A percentile compares a stretch with the other conserved stretches of the same genome.
phyloP scores from a whole-genome alignment of 2,797 vertebrate species.

The Esox lucius region DNA sequence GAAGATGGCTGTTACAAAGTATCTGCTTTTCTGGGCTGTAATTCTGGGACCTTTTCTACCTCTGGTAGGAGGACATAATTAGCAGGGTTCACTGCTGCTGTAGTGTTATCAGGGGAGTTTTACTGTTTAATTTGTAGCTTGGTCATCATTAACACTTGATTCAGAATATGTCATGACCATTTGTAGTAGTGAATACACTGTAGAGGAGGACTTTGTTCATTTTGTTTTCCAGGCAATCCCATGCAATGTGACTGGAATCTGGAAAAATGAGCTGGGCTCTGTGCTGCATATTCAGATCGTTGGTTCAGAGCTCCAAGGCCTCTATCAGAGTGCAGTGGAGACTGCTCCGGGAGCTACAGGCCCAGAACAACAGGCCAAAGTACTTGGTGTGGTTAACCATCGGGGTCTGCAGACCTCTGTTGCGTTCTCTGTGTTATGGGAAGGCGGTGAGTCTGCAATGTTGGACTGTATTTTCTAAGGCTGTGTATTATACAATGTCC shows the following conservation, averaged over 20 bases:
- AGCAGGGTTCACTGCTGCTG: background rate
- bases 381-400: constrained; percentile 34
- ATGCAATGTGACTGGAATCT: constrained; percentile 37
- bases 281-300: constrained; percentile 2
- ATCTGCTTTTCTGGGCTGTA: background rate
- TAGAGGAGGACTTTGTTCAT: background rate
- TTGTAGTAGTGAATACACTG: background rate
- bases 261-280: constrained; percentile 38
- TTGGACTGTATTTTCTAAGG: background rate
- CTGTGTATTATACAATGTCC: background rate
- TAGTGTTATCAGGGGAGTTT: background rate
- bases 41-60: background rate
- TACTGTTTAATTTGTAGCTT: background rate
- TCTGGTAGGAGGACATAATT: background rate
- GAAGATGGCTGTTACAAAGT: background rate
- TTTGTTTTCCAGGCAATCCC: background rate
- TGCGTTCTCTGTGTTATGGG: constrained; percentile 43
- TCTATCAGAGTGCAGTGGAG: constrained; percentile 37
- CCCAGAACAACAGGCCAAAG: constrained; percentile 5
- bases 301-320: constrained; percentile 25
- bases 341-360: constrained; percentile 26
- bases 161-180: background rate
- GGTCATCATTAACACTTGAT: background rate
- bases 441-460: constrained; percentile 20
- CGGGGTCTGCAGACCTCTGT: constrained; percentile 33